A percentile compares a stretch with the other conserved stretches of the same genome.
These are phyloP conservation scores for Orchestia grillus DNA, from an alignment of 1,140 invertebrate species.

Conservation along the genomic window DNA sequence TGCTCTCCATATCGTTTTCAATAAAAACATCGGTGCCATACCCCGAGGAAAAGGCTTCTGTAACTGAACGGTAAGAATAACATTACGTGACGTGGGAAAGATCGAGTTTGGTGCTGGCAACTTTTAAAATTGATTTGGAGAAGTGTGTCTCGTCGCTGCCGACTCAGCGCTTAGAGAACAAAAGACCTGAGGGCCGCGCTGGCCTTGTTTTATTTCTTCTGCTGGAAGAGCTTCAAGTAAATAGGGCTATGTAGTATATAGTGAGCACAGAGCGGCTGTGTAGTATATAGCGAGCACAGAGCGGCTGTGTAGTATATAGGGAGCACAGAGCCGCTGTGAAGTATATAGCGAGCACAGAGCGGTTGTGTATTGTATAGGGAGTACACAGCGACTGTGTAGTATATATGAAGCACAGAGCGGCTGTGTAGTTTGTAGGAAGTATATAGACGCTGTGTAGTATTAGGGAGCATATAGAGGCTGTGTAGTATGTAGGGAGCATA, in stretches of 20 bases:
- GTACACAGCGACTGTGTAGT: neutral
- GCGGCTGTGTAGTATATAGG: neutral
- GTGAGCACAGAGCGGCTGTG: neutral
- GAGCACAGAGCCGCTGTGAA: neutral
- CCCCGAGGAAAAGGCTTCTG: neutral
- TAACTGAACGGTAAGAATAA: neutral
- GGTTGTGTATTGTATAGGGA: neutral
- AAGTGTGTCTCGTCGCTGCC: neutral
- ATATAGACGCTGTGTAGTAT: too few species aligned
- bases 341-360: neutral
- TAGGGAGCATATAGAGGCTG: too few species aligned
- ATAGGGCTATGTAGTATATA: constrained; percentile 28
- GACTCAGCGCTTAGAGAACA: constrained; percentile 47
- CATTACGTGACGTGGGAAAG: neutral
- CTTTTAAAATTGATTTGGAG: neutral
- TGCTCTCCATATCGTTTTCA: constrained; percentile 47
- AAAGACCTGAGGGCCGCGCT: neutral
- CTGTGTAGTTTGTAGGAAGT: neutral
- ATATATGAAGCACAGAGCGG: neutral
- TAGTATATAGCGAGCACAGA: neutral
- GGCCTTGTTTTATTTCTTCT: neutral
- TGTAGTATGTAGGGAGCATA: neutral
- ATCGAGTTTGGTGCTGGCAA: neutral
- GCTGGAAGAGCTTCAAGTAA: constrained; percentile 27
- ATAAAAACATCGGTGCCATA: neutral